These are phyloP conservation scores for Podabrus alpinus DNA, from an alignment of 2,888 invertebrate species.

Conservation along the genomic window DNA sequence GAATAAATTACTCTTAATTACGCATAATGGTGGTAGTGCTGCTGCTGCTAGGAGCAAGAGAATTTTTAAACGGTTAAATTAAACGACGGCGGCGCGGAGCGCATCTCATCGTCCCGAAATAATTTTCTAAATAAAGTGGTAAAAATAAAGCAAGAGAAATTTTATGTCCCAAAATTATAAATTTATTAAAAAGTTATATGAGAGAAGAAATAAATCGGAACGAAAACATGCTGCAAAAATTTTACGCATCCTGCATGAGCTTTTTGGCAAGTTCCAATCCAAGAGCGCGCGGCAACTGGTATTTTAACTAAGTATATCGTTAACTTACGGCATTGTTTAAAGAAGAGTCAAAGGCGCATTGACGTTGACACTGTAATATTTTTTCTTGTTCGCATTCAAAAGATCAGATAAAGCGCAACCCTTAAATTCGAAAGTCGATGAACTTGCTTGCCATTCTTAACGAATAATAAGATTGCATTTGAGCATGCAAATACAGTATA, in stretches of 20 bases:
- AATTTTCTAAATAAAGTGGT: conserved; percentile 7
- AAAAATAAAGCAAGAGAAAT: neutral
- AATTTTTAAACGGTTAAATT: conserved; percentile 24
- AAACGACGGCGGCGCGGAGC: conserved; percentile 3
- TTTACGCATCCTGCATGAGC: conserved; percentile 34
- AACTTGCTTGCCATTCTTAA: conserved; percentile 37
- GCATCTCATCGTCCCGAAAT: conserved; percentile 9
- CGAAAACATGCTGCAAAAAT: conserved; percentile 36
- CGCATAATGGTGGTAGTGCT: conserved; percentile 49
- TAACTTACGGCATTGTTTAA: conserved; percentile 52
- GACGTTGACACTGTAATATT: conserved; percentile 50
- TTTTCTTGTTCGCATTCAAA: conserved; percentile 39
- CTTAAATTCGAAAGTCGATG: conserved; percentile 52
- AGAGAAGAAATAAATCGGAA: conserved; percentile 16
- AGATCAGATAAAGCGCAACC: conserved; percentile 48
- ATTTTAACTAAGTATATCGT: conserved; percentile 53
- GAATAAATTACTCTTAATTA: conserved; percentile 50
- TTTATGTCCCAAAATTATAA: conserved; percentile 3
- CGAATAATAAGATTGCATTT: conserved; percentile 43
- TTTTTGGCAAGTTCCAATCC: conserved; percentile 24
- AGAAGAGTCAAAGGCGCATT: conserved; percentile 41
- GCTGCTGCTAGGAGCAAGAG: conserved; percentile 40
- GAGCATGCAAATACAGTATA: conserved; percentile 38
- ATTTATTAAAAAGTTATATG: conserved; percentile 27
- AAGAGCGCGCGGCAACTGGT: conserved; percentile 39